Conservation (phyloP, 2,113 vertebrate genomes). For the Sylvia atricapilla region DNA sequence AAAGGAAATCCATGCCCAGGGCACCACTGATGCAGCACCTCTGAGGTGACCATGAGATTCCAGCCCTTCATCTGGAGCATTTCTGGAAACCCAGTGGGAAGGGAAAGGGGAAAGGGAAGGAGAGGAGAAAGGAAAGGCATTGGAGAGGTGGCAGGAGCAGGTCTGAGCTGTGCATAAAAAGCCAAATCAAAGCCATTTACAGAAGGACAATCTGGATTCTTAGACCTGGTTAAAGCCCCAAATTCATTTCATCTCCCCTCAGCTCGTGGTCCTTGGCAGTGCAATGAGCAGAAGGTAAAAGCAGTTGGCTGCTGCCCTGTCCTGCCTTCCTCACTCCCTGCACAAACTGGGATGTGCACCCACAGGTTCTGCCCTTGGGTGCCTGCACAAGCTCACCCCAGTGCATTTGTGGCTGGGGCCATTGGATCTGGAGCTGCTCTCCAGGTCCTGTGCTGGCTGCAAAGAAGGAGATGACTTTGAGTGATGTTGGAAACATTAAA, state of each 20-base stretch:
- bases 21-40: neutral
- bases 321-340: neutral
- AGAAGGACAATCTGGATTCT: neutral
- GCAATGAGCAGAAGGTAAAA: neutral
- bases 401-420: neutral
- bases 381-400: neutral
- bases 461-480: neutral
- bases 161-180: neutral
- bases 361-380: neutral
- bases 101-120: no score
- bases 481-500: neutral
- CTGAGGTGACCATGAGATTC: neutral
- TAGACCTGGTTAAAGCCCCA: neutral
- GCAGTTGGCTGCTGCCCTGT: neutral
- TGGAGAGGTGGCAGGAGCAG: neutral
- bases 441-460: neutral
- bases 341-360: neutral
- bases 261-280: neutral
- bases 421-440: neutral
- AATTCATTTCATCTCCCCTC: neutral
- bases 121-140: neutral
- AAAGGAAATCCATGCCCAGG: neutral
- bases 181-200: neutral
- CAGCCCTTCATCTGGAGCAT: neutral
- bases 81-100: neutral